These are phyloP conservation scores for Tylochromis polylepis DNA, from an alignment of 2,113 vertebrate genomes.

Conservation along the genomic window DNA sequence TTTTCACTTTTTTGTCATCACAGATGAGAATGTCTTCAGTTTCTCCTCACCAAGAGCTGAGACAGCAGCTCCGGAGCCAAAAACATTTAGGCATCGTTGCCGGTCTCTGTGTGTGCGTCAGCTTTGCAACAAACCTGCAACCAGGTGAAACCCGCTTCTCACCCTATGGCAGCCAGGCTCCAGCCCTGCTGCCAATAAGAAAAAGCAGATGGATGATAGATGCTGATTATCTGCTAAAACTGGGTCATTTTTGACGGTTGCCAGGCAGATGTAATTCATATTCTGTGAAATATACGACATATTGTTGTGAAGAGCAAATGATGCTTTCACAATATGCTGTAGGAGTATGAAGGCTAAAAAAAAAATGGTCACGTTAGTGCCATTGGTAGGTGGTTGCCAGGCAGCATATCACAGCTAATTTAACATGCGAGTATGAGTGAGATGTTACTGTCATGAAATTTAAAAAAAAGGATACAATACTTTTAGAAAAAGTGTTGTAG, in stretches of 20 bases:
- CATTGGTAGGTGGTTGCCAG: background rate
- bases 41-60: background rate
- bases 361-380: accelerated
- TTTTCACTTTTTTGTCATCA: background rate
- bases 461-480: background rate
- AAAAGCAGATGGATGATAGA: background rate
- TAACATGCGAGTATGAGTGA: background rate
- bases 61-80: too few species aligned
- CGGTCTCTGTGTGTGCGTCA: too few species aligned
- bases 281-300: accelerated
- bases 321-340: background rate
- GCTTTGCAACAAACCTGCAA: accelerated
- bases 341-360: background rate
- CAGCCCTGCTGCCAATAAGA: background rate
- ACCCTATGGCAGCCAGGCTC: background rate
- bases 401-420: background rate
- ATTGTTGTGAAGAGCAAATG: background rate
- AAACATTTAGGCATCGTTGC: too few species aligned
- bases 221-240: background rate
- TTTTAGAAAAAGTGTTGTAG: background rate
- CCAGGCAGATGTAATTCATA: accelerated
- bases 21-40: background rate
- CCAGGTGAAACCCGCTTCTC: accelerated
- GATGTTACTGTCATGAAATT: background rate
- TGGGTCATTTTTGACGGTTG: accelerated